A percentile compares a stretch with the other conserved stretches of the same genome.
Conservation (phyloP, 2,888 invertebrate species). For the Camponotus fellah region DNA sequence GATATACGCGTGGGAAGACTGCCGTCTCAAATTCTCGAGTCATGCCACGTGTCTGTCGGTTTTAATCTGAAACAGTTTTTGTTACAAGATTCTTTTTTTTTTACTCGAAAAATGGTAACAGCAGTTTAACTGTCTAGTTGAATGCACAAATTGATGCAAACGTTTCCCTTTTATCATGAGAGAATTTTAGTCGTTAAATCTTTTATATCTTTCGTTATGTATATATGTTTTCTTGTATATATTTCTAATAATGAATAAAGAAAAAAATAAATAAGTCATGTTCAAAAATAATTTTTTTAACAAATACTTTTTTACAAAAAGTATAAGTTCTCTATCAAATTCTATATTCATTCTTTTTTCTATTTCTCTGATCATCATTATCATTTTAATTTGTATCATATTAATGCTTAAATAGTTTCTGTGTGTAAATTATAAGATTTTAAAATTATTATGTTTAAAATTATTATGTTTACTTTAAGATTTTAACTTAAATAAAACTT, state of each 20-base stretch:
- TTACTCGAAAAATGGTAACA: slow-evolving; percentile 24
- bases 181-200: neutral
- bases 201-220: slow-evolving; percentile 1
- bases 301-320: neutral
- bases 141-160: neutral
- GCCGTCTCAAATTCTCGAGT: slow-evolving; percentile 69
- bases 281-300: neutral
- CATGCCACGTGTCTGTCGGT: slow-evolving; percentile 71
- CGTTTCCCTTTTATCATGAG: neutral
- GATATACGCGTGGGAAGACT: slow-evolving; percentile 76
- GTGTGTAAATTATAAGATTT: too few species aligned
- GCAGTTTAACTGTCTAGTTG: neutral
- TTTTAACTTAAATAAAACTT: too few species aligned
- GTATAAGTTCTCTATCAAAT: neutral
- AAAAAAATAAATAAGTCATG: neutral
- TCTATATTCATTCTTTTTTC: too few species aligned
- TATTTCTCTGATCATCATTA: too few species aligned
- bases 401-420: too few species aligned
- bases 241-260: neutral
- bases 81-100: neutral
- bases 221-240: neutral
- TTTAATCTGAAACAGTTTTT: slow-evolving; percentile 57
- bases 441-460: too few species aligned
- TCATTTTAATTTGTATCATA: too few species aligned
- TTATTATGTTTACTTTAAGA: too few species aligned